These are phyloP conservation scores for Cheilosia soror DNA, from an alignment of 2,888 invertebrate species.

Conservation along the genomic window DNA sequence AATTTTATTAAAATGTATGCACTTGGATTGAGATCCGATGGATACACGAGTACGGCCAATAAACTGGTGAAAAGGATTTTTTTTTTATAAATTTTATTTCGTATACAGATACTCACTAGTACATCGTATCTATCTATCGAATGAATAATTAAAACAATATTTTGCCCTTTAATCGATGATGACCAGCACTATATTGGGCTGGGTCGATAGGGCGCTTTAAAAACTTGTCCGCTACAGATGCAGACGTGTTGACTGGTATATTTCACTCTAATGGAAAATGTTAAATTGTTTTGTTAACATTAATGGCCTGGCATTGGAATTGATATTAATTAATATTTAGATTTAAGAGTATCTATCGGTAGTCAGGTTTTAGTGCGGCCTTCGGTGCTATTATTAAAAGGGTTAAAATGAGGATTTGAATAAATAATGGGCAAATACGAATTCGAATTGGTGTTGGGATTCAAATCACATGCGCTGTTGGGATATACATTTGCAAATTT, in stretches of 20 bases:
- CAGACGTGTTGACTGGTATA: not conserved
- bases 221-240: constrained; percentile 2
- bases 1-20: constrained; percentile 55
- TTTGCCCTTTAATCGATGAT: constrained; percentile 65
- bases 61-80: not conserved
- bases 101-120: constrained; percentile 16
- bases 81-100: not conserved
- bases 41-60: not conserved
- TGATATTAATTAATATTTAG: constrained; percentile 65
- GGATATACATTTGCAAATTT: constrained; percentile 36
- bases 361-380: not conserved
- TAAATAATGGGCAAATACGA: constrained; percentile 44
- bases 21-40: constrained; percentile 33
- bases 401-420: constrained; percentile 59
- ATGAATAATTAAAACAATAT: constrained; percentile 69
- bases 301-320: constrained; percentile 38
- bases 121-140: constrained; percentile 9
- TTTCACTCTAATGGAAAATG: constrained; percentile 22
- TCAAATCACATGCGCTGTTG: constrained; percentile 49
- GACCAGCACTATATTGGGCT: constrained; percentile 50
- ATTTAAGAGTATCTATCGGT: constrained; percentile 11
- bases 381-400: constrained; percentile 28
- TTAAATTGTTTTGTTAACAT: constrained; percentile 42
- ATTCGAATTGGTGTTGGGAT: constrained; percentile 51
- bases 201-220: constrained; percentile 47